Evolutionary conservation across 2,888 invertebrate species (phyloP).

Genomic region (Exephanes ischioxanthus): DNA sequence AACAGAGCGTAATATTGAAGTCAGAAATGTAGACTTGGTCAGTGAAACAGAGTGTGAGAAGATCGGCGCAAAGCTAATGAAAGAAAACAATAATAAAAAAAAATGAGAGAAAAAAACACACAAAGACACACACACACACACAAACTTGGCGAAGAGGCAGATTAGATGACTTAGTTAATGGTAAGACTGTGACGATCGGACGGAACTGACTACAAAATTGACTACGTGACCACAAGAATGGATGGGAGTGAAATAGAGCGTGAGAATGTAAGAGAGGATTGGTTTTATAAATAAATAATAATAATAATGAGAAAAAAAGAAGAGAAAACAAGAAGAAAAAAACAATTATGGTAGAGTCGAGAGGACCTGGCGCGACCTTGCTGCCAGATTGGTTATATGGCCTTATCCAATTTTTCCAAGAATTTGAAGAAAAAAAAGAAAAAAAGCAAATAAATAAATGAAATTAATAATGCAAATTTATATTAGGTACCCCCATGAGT

Average conservation of each 20-base stretch:
- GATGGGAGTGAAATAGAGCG: constrained; percentile 73
- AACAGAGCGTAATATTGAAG: constrained; percentile 5
- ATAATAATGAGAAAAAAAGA: constrained; percentile 64
- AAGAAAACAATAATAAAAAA: neutral
- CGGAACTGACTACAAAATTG: constrained; percentile 72
- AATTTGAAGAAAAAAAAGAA: constrained; percentile 72
- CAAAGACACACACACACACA: neutral
- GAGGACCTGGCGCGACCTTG: constrained; percentile 81
- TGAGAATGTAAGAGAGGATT: constrained; percentile 75
- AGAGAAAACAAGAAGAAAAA: constrained; percentile 69
- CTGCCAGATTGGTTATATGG: constrained; percentile 84
- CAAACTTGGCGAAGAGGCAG: constrained; percentile 64
- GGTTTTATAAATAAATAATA: constrained; percentile 79
- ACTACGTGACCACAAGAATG: constrained; percentile 76
- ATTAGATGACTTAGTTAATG: constrained; percentile 77
- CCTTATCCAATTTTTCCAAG: constrained; percentile 85
- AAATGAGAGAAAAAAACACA: constrained; percentile 29
- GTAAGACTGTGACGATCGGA: constrained; percentile 75
- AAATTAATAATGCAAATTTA: constrained; percentile 81
- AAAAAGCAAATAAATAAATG: constrained; percentile 34
- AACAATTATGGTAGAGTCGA: constrained; percentile 73
- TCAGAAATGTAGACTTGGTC: constrained; percentile 68
- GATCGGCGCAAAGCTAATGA: constrained; percentile 66
- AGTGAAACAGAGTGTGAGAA: constrained; percentile 63
- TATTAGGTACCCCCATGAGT: constrained; percentile 82